Evolutionary conservation across 92 coral and sea anemone species (phyloP).

Genomic region (Bergia puertoricense): DNA sequence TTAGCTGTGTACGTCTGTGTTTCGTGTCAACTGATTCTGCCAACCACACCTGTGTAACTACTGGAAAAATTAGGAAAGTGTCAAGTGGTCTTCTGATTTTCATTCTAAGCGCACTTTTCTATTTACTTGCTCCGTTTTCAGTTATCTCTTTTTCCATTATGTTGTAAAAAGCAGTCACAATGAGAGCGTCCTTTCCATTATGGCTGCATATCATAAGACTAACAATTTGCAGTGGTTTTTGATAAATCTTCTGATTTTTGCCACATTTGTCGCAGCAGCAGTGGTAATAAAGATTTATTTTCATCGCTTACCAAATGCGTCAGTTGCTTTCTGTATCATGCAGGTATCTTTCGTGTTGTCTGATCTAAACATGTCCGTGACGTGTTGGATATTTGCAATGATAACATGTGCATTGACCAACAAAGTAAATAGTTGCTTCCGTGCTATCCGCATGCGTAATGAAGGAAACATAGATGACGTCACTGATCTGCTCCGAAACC

Average conservation of each 20-base stretch:
- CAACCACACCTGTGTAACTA: neutral
- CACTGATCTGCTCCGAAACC: neutral
- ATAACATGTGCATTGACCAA: neutral
- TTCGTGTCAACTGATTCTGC: neutral
- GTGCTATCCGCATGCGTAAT: neutral
- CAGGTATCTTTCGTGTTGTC: too few species aligned
- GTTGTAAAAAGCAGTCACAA: neutral
- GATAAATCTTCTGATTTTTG: neutral
- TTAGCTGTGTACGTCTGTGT: neutral
- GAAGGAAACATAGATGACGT: slow-evolving; percentile 7
- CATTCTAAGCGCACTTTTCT: neutral
- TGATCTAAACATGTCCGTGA: neutral
- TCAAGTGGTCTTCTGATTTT: neutral
- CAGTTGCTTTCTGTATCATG: neutral
- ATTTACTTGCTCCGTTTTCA: neutral
- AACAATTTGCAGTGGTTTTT: neutral
- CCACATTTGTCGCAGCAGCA: neutral
- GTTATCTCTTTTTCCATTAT: neutral
- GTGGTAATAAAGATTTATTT: neutral
- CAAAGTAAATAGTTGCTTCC: neutral
- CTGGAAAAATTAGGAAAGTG: neutral
- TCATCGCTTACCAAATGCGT: neutral
- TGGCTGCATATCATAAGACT: neutral
- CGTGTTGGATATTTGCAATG: neutral
- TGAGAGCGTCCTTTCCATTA: neutral